Percentiles rank a stretch among this genome's conserved stretches.
phyloP scores from a whole-genome alignment of 2,888 invertebrate genomes.

The Spatulosminthurus flaviceps region DNA sequence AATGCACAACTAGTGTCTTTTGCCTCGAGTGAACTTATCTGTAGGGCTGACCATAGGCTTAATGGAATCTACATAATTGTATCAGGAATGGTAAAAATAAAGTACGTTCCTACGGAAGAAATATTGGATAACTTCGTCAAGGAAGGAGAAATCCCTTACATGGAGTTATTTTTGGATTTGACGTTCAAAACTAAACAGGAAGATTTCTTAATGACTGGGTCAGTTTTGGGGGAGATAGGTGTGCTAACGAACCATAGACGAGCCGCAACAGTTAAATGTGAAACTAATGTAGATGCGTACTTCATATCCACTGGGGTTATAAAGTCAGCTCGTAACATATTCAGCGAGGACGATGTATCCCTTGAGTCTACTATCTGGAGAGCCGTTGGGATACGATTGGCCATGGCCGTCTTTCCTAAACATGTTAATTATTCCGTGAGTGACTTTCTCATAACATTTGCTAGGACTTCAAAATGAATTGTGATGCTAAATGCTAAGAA shows the following conservation, averaged over 20 bases:
- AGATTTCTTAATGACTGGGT: constrained; percentile 73
- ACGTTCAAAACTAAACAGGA: constrained; percentile 68
- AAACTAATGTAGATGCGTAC: constrained; percentile 70
- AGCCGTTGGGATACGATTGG: constrained; percentile 71
- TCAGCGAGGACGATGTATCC: constrained; percentile 67
- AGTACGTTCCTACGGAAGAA: constrained; percentile 58
- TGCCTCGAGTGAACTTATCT: constrained; percentile 65
- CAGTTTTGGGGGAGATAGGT: constrained; percentile 72
- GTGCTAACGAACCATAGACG: constrained; percentile 71
- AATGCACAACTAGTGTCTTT: constrained; percentile 65
- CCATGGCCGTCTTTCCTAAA: constrained; percentile 69
- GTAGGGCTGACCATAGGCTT: constrained; percentile 65
- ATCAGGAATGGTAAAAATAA: constrained; percentile 67
- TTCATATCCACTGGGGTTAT: constrained; percentile 60
- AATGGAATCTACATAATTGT: constrained; percentile 68
- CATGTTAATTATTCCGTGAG: constrained; percentile 68
- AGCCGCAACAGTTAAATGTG: constrained; percentile 71
- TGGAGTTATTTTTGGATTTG: constrained; percentile 68
- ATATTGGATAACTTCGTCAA: constrained; percentile 33
- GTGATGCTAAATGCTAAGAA: no score
- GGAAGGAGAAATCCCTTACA: constrained; percentile 55
- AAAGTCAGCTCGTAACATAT: constrained; percentile 65
- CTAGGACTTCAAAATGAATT: no score
- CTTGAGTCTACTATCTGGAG: constrained; percentile 74
- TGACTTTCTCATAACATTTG: no score